phyloP scores from a whole-genome alignment of 1,140 invertebrate species.

The Cyphomyrmex costatus region DNA sequence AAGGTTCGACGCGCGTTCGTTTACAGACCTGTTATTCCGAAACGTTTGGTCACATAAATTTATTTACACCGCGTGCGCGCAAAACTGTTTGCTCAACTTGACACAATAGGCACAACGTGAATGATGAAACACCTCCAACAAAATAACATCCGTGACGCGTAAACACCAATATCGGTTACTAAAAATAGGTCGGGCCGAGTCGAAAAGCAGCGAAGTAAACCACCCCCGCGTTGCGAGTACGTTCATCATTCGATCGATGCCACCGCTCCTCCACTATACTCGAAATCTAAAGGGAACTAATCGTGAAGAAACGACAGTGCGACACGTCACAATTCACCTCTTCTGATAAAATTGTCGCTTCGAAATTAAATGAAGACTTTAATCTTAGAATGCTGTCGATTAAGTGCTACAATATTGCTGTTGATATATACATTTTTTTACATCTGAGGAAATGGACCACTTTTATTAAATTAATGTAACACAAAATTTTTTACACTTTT shows the following conservation, averaged over 20 bases:
- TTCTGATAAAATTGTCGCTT: background rate
- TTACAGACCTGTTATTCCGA: background rate
- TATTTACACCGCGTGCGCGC: slow-evolving; percentile 14
- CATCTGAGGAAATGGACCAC: too few relatives aligned
- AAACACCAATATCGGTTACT: slow-evolving; percentile 57
- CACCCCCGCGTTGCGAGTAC: slow-evolving; percentile 20
- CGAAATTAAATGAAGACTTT: background rate
- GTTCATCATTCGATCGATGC: slow-evolving; percentile 55
- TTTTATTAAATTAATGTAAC: too few relatives aligned
- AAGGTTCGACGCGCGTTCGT: slow-evolving; percentile 19
- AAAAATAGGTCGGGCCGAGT: slow-evolving; percentile 44
- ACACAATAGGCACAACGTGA: slow-evolving; percentile 44
- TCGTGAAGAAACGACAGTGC: slow-evolving; percentile 23
- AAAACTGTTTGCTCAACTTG: slow-evolving; percentile 43
- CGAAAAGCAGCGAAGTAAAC: slow-evolving; percentile 43
- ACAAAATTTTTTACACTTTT: too few relatives aligned
- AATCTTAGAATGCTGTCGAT: too few relatives aligned
- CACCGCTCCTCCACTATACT: background rate
- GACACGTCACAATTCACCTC: slow-evolving; percentile 23
- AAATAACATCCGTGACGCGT: slow-evolving; percentile 52
- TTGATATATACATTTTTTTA: too few relatives aligned
- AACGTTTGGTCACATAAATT: slow-evolving; percentile 46
- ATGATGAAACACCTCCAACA: slow-evolving; percentile 35
- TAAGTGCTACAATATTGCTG: too few relatives aligned
- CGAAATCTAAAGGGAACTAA: slow-evolving; percentile 44